Evolutionary conservation across 1,140 invertebrate species (phyloP).

Genomic region (Cydia fagiglandana): DNA sequence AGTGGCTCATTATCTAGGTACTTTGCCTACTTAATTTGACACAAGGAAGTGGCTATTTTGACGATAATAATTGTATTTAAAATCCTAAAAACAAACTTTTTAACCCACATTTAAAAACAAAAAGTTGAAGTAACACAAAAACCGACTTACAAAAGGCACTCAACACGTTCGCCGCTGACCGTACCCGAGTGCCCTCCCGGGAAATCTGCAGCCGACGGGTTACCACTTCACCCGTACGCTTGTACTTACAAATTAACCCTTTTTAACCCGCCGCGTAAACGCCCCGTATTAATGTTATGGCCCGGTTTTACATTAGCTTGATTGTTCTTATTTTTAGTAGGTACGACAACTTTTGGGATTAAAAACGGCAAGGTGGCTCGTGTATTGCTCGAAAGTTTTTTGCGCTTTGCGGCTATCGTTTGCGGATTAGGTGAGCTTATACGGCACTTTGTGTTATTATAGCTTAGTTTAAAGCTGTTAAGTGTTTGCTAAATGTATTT

Average conservation of each 20-base stretch:
- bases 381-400: not conserved
- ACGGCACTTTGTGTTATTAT: not conserved
- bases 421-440: not conserved
- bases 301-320: conserved; percentile 16
- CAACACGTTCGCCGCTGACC: conserved; percentile 27
- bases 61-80: no score
- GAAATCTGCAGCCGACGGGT: conserved; percentile 31
- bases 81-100: no score
- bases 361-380: conserved; percentile 1
- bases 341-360: conserved; percentile 28
- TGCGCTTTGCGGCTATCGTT: not conserved
- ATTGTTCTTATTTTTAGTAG: conserved; percentile 29
- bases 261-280: conserved; percentile 31
- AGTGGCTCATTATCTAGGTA: no score
- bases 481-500: not conserved
- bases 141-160: conserved; percentile 6
- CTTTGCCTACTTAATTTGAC: no score
- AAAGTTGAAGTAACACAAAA: not conserved
- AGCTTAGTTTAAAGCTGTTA: not conserved
- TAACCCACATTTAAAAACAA: not conserved
- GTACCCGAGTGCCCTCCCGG: conserved; percentile 5
- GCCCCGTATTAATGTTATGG: conserved; percentile 26
- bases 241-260: conserved; percentile 31
- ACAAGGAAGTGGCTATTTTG: no score
- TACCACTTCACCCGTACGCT: conserved; percentile 8